Conservation (phyloP, 1,140 invertebrate genomes). For the Drosophila ficusphila region DNA sequence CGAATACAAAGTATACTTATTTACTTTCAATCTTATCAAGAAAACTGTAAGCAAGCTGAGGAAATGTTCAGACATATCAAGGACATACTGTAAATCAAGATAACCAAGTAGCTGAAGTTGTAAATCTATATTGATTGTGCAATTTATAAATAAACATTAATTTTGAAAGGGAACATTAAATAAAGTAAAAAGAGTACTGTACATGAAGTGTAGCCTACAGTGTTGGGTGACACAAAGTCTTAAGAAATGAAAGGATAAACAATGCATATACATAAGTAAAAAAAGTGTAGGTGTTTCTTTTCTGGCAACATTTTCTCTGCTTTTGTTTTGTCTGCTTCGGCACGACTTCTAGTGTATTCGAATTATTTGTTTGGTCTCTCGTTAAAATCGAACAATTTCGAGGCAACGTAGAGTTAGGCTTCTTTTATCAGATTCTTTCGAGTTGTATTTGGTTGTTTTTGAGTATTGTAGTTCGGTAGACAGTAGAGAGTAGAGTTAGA, state of each 20-base stretch:
- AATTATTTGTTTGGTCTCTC: conserved; percentile 26
- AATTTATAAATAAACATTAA: conserved; percentile 29
- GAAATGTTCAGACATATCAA: conserved; percentile 46
- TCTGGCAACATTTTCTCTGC: conserved; percentile 21
- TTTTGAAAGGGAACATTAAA: conserved; percentile 44
- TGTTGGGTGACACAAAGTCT: conserved; percentile 54
- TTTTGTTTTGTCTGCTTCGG: conserved; percentile 23
- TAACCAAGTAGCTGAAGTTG: conserved; percentile 68
- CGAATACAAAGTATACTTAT: not conserved
- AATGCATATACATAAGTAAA: conserved; percentile 18
- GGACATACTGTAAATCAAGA: conserved; percentile 17
- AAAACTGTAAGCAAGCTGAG: conserved; percentile 33
- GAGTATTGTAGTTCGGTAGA: conserved; percentile 63
- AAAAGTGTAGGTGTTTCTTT: conserved; percentile 25
- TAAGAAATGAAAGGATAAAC: conserved; percentile 27
- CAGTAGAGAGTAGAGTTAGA: conserved; percentile 67
- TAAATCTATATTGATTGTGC: conserved; percentile 48
- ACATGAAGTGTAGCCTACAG: conserved; percentile 33
- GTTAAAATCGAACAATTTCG: conserved; percentile 30
- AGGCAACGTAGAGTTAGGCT: conserved; percentile 29
- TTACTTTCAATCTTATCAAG: conserved; percentile 28
- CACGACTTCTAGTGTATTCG: conserved; percentile 42
- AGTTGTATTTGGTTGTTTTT: conserved; percentile 27
- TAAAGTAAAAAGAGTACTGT: conserved; percentile 35
- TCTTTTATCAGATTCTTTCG: conserved; percentile 40